phyloP scores from a whole-genome alignment of 2,797 vertebrate genomes.

The Characodon lateralis region DNA sequence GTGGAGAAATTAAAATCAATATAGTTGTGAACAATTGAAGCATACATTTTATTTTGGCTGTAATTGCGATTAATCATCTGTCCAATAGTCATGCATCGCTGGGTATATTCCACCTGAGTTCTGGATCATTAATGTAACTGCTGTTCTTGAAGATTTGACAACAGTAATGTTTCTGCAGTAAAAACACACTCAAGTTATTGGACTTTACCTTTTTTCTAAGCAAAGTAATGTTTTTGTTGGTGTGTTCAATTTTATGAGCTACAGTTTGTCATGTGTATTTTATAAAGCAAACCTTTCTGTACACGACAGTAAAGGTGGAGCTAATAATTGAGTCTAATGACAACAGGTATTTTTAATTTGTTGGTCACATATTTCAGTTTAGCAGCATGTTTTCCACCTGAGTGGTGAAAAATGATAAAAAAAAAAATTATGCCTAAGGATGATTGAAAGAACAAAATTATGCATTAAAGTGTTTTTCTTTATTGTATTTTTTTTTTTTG shows the following conservation, averaged over 20 bases:
- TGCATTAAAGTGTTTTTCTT: neutral
- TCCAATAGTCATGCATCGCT: too few species aligned
- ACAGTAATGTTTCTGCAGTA: too few species aligned
- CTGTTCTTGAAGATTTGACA: too few species aligned
- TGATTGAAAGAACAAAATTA: neutral
- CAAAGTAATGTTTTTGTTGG: neutral
- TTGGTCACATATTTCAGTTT: neutral
- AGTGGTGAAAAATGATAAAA: neutral
- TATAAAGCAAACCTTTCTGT: too few species aligned
- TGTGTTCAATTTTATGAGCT: neutral
- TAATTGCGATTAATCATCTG: too few species aligned
- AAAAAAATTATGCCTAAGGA: neutral
- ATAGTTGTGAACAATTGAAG: too few species aligned
- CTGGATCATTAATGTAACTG: too few species aligned
- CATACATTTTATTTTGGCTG: too few species aligned
- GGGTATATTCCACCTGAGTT: too few species aligned
- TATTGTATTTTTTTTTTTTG: neutral
- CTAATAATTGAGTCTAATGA: neutral
- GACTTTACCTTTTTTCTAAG: neutral
- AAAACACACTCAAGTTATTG: too few species aligned
- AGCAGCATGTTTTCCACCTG: neutral
- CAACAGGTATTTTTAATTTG: neutral
- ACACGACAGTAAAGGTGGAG: too few species aligned
- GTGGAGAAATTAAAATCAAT: too few species aligned
- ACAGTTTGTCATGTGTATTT: neutral